Base-by-base conservation (phyloP, 2,888 invertebrate genomes). In the Lithosia quadra region DNA sequence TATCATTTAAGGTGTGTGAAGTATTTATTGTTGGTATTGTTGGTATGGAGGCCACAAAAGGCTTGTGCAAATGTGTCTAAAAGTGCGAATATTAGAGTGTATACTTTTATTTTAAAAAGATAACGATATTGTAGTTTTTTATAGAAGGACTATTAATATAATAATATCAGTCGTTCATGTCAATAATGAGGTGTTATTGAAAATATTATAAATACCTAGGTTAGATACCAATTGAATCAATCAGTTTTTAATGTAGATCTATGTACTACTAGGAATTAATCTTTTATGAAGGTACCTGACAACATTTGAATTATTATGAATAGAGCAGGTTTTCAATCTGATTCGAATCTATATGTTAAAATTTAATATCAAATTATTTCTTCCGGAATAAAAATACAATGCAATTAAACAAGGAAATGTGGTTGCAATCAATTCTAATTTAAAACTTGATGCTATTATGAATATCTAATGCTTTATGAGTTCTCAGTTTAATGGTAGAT, bases 1-100 rank as follows among this genome's bases (percentile, higher is more conserved):
- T 67, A 49, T 61, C 36, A 66, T 22, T 65, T 68, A 79, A 81
- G 81, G 81, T 81, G 75, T 68, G 81, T 81, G 49, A 68, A 71
- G 82, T 81, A 56, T 63, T 69, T 73, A 18, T 56, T 36, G 11
- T 60, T 24, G 28, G n/a, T n/a, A n/a, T n/a, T n/a, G n/a, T n/a
- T n/a, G n/a, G n/a, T n/a, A n/a, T n/a, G n/a, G 22, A 49, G 15
- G 62, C 33, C 57, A 22, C 49, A 15, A 63, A 28, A 28, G 18
- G 56, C 28, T 28, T 56, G 28, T 68, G 53, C 13, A n/a, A 22
- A 58, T 58, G 36, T 68, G 13, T 63, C 53, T 53, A 49, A 59
- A 58, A 68, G 58, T 68, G 63, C 21, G 43, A 63, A 63, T 63
- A 63, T 63, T 49, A 22, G 22, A 33, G 63, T 36, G 22, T 36